Conservation (phyloP, 2,113 vertebrate genomes). For the Tupaia chinensis region DNA sequence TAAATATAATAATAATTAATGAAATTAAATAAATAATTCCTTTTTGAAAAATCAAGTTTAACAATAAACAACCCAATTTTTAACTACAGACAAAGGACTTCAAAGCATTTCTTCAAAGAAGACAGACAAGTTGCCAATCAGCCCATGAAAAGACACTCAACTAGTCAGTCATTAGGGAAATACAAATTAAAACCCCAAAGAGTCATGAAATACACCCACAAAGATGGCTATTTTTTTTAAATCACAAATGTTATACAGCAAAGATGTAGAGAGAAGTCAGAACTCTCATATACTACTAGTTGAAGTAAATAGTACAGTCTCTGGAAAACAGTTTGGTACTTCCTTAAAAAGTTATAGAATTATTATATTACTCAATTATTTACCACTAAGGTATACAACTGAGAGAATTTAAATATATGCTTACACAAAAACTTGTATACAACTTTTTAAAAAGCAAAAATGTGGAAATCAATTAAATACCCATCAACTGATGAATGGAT, state of each 20-base stretch:
- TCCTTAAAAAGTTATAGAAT: neutral
- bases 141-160: neutral
- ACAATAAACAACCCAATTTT: neutral
- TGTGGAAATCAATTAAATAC: neutral
- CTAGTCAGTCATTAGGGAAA: neutral
- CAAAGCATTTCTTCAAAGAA: neutral
- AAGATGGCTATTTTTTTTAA: neutral
- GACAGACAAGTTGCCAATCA: neutral
- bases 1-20: no score
- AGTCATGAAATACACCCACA: neutral
- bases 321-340: neutral
- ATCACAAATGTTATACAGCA: neutral
- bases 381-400: neutral
- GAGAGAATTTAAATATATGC: neutral
- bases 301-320: neutral
- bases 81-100: neutral
- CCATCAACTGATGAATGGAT: neutral
- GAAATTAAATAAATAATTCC: no score
- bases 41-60: no score
- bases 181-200: constrained; percentile 23
- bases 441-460: neutral
- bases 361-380: neutral
- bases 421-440: neutral
- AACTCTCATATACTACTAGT: neutral
- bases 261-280: neutral